Evolutionary conservation across 1,140 invertebrate species (phyloP), one percentile per base, ranked within the genome.

Genomic region (Eurosta solidaginis): DNA sequence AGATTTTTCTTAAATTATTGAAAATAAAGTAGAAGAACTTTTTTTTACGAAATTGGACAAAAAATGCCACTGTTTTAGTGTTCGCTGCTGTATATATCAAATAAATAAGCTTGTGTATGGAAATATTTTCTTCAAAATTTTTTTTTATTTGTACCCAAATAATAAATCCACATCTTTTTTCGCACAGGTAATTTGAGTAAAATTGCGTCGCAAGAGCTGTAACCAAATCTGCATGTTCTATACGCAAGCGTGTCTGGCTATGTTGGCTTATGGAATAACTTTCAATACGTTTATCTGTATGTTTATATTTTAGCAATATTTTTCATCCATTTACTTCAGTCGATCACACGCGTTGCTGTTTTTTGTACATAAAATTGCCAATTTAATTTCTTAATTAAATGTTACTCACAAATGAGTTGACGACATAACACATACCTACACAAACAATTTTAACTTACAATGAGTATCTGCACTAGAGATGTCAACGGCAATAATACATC

Each of bases 311-410:
- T 20, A 49, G n/a, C n/a, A n/a, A n/a, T n/a, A n/a, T n/a, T n/a
- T n/a, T n/a, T n/a, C n/a, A n/a, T n/a, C n/a, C n/a, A n/a, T n/a
- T n/a, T 49, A 49, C 9, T 20, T 7, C 47, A 20, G n/a, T 49
- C 47, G 47, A 20, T 49, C 47, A 49, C 47, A 49, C 47, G n/a
- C n/a, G 17, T 20, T 7, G 9, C n/a, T 20, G 22, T 49, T 20
- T 54, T 54, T 12, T 20, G 27, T 20, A n/a, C 59, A 68, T 68
- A 68, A 68, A 68, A 40, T 68, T 68, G 59, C 59, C 59, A 40
- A 68, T 36, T 68, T 68, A 68, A 68, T 68, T 68, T 68, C 59
- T 68, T 68, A 68, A 68, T 68, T 68, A 68, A 68, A 68, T 68
- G 59, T 68, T 33, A 5, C 59, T 36, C n/a, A 9, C 59, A 68